These are phyloP conservation scores for Chaetodon auriga DNA, from an alignment of 2,113 vertebrate species.

Conservation along the genomic window DNA sequence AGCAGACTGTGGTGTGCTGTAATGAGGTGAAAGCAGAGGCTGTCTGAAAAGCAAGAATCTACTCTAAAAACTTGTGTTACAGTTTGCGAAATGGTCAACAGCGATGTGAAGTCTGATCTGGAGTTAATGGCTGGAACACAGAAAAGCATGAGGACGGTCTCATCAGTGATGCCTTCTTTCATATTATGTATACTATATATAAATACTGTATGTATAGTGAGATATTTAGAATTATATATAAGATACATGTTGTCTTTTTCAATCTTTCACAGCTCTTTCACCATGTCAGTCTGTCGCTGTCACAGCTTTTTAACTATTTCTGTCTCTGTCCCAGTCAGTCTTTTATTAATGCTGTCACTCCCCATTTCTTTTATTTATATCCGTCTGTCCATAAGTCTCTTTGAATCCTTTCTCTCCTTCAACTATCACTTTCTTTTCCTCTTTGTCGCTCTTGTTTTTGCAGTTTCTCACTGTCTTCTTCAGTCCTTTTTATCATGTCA, in stretches of 20 bases:
- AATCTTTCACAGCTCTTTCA: slow-evolving; percentile 19
- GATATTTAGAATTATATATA: background rate
- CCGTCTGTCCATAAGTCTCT: slow-evolving; percentile 41
- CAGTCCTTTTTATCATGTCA: slow-evolving; percentile 39
- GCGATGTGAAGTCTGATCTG: slow-evolving; percentile 3
- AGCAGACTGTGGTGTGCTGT: background rate
- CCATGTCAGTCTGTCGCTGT: slow-evolving; percentile 38
- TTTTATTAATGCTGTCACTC: slow-evolving; percentile 23
- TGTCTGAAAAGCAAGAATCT: background rate
- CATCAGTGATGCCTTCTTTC: background rate
- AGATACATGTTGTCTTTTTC: background rate
- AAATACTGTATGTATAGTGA: background rate
- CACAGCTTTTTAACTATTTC: slow-evolving; percentile 44
- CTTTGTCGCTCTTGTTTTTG: slow-evolving; percentile 20
- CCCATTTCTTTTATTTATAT: slow-evolving; percentile 41
- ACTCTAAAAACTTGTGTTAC: background rate
- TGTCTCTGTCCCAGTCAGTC: slow-evolving; percentile 27
- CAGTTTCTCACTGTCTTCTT: slow-evolving; percentile 9
- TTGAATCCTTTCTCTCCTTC: slow-evolving; percentile 23
- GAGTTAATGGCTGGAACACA: slow-evolving; percentile 3
- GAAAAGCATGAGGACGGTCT: background rate
- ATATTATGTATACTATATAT: background rate
- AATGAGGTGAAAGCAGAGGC: background rate
- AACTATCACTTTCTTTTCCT: slow-evolving; percentile 18
- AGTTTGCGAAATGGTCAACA: background rate